These are phyloP conservation scores for Actenoides lindsayi DNA, from an alignment of 2,113 vertebrate genomes.

Conservation along the genomic window DNA sequence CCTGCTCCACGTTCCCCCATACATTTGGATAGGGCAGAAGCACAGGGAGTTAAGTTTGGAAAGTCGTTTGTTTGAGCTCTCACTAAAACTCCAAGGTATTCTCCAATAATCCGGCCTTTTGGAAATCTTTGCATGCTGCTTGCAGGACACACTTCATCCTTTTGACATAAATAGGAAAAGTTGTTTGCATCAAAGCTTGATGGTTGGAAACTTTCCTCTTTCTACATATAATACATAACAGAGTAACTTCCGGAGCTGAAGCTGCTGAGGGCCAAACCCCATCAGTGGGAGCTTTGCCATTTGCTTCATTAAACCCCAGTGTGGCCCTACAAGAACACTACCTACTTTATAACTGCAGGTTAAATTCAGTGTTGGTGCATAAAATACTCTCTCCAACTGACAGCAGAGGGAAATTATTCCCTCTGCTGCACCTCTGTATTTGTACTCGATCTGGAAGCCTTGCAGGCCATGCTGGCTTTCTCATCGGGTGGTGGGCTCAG, in stretches of 20 bases:
- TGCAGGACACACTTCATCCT: not conserved
- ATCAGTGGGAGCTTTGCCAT: slow-evolving; percentile 3
- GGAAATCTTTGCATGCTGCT: not conserved
- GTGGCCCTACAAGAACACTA: not conserved
- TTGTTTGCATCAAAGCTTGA: not conserved
- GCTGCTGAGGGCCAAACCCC: not conserved
- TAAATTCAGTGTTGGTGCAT: not conserved
- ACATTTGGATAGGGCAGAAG: not conserved
- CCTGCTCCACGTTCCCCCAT: not conserved
- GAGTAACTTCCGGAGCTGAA: not conserved
- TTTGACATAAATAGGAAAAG: not conserved
- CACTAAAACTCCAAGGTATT: not conserved
- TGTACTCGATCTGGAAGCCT: not conserved
- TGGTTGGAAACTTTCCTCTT: not conserved
- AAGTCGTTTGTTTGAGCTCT: not conserved
- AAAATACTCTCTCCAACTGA: not conserved
- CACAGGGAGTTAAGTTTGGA: not conserved
- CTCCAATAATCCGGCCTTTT: not conserved
- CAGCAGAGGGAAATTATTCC: not conserved
- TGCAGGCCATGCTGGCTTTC: not conserved
- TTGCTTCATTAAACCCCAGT: not conserved
- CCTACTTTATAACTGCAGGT: not conserved
- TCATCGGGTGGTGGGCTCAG: rapidly evolving
- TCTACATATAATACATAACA: not conserved
- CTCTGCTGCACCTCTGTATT: not conserved